A percentile compares a stretch with the other conserved stretches of the same genome.
These are phyloP conservation scores for Phortica okadai DNA, from an alignment of 2,888 invertebrate species.

Conservation along the genomic window DNA sequence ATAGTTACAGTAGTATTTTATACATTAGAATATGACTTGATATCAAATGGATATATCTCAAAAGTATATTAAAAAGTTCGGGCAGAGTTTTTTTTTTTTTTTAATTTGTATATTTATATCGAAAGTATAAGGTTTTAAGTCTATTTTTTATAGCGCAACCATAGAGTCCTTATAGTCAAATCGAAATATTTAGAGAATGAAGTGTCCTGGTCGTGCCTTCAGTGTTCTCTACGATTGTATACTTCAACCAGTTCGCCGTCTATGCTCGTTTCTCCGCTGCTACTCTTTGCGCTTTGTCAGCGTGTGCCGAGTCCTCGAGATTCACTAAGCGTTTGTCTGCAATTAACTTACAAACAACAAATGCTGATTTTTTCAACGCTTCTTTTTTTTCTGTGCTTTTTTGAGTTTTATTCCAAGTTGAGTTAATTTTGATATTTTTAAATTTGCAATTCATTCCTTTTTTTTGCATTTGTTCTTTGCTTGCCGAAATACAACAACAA, in stretches of 20 bases:
- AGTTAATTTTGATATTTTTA: constrained; percentile 61
- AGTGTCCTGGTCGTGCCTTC: no score
- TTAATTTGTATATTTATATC: no score
- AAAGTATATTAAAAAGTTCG: no score
- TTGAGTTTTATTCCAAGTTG: constrained; percentile 50
- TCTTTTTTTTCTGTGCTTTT: constrained; percentile 51
- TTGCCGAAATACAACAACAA: constrained; percentile 35
- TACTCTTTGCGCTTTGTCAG: neutral
- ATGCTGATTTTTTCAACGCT: constrained; percentile 46
- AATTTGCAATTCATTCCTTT: constrained; percentile 52
- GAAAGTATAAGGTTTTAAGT: no score
- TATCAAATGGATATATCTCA: no score
- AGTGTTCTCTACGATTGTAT: neutral
- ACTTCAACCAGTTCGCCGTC: neutral
- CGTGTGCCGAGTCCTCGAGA: constrained; percentile 9
- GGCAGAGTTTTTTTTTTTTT: no score
- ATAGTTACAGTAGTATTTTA: no score
- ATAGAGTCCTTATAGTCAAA: no score
- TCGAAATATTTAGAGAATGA: no score
- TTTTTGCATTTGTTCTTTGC: constrained; percentile 29
- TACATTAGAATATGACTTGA: no score
- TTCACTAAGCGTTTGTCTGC: constrained; percentile 41
- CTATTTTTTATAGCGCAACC: no score
- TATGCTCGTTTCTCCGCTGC: neutral
- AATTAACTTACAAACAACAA: constrained; percentile 62